Base-by-base conservation (phyloP, 2,888 invertebrate genomes). In the Thereva unica region DNA sequence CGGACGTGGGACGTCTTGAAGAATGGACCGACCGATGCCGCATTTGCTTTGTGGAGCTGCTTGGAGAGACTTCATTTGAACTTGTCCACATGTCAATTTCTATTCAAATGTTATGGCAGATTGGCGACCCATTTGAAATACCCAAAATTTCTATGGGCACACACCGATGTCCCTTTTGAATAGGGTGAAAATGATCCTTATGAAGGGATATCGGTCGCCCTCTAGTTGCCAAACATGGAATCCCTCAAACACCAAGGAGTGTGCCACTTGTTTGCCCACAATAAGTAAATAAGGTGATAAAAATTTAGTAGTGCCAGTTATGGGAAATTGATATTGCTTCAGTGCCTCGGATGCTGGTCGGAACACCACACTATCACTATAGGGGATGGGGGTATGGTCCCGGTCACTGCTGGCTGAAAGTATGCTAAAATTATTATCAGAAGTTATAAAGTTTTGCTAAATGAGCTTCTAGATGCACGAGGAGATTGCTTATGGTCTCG, bases 261-360 rank as follows among this genome's bases (percentile, higher is more conserved):
- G 57, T 53, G 52, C 45, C 53, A 53, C 52, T 66, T 66, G 59
- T 66, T 66, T 66, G 53, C 53, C 52, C 66, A 53, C 53, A 66
- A 66, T 66, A 66, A 66, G 66, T 59, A 66, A 66, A 66, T 66
- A 66, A 66, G 59, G 59, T 66, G 57, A 66, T 66, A 66, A 66
- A 66, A 66, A 66, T 66, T 66, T 66, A 66, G 66, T 56, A 10
- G 40, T 34, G 23, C 23, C 12, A 47, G 41, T 66, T 56, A 47
- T 66, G 6, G 47, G 49, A 65, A 65, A 65, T 45, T 65, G 65
- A 55, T 55, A 65, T 65, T 55, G 49, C 47, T 52, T 35, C 9
- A 8, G 10, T 12, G 6, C 7, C 34, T 23, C 34, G 2, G 35
- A 4, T 8, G 34, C 7, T 23, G 23, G 23, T 23, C 23, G 23